Evolutionary conservation across 64 coral and sea anemone species (phyloP), one percentile per base, ranked within the genome.

Genomic region (Pocillopora damicornis): DNA sequence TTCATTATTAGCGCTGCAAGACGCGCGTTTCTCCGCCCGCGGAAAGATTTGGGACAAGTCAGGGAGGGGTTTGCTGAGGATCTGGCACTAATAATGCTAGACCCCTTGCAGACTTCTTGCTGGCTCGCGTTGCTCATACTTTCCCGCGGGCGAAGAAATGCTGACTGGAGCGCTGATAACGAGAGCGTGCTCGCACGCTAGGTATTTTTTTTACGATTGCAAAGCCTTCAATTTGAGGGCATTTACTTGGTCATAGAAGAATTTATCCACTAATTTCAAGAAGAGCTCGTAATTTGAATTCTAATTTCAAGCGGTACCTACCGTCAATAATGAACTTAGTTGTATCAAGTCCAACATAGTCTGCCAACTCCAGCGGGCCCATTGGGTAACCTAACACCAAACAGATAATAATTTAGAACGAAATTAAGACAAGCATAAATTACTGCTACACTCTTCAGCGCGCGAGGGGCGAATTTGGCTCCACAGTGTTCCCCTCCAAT

Each of bases 261-360:
- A 23, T 11, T 11, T 23, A 23, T 23, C 6, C 0, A 71, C 18
- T 7, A 23, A 16, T 67, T 67, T 67, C 64, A 67, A 1, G 14
- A 7, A 67, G 22, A 67, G 64, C 6, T 20, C 22, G 16, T 20
- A 15, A 15, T 20, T 57, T 16, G 35, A 4, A 10, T 35, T 2
- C 42, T 18, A 68, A 10, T 15, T 10, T 18, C 60, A 67, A 9
- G 30, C 10, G 30, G 1, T 4, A 88, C 95, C 62, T 84, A 98
- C 95, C 95, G 25, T 98, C 90, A 91, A 98, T 81, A 30, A 98
- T 92, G 57, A 98, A 98, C 73, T 94, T 89, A 30, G 92, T 98
- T 11, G 95, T 98, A 57, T 98, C 95, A 9, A 98, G 77, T 78
- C 95, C 95, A 37, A 98, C 92, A 57, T 98, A 98, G 77, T 98